Evolutionary conservation across 2,888 invertebrate species (phyloP), one percentile per base, ranked within the genome.

Genomic region (Mythimna pallens): DNA sequence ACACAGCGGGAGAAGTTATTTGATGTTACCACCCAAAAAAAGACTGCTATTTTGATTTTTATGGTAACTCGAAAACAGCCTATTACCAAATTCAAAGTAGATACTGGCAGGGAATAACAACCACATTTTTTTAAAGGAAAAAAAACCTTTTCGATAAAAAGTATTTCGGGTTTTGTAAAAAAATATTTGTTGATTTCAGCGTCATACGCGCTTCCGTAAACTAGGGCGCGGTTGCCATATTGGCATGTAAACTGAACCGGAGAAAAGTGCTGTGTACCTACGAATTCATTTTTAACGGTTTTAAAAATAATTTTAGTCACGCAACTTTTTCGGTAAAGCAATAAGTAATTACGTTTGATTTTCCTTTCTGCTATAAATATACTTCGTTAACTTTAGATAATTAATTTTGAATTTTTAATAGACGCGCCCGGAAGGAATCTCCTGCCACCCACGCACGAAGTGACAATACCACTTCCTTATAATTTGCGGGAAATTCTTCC

Each of bases 341-440:
- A 68, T 22, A 50, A 17, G 1, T 8, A 66, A 63, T 47, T 7
- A 73, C 10, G 10, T 34, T 52, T 57, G 55, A 40, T 54, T 65
- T 61, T 47, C 14, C 8, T 14, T 30, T 22, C 22, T 34, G 12
- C 6, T 52, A 20, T 22, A 70, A 40, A 78, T 43, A 25, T 54
- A 62, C 59, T 75, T 61, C 55, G 71, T 43, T 40, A 74, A n/a
- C 34, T 64, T 64, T 4, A 36, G 25, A 61, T 77, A 61, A 77
- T 79, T 67, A 77, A 36, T 47, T 64, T 67, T 57, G 34, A 78
- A 59, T 71, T 76, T 66, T 76, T 64, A 67, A 70, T 63, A 62
- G 36, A 59, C 10, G 12, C 14, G 30, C 40, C n/a, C 22, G 40
- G 40, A 14, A 22, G 22, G 14, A 77, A 25, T 77, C 30, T 17